Evolutionary conservation across 2,888 invertebrate genomes (phyloP), one percentile per base, ranked within the genome.

Genomic region (Cataglyphis livida): DNA sequence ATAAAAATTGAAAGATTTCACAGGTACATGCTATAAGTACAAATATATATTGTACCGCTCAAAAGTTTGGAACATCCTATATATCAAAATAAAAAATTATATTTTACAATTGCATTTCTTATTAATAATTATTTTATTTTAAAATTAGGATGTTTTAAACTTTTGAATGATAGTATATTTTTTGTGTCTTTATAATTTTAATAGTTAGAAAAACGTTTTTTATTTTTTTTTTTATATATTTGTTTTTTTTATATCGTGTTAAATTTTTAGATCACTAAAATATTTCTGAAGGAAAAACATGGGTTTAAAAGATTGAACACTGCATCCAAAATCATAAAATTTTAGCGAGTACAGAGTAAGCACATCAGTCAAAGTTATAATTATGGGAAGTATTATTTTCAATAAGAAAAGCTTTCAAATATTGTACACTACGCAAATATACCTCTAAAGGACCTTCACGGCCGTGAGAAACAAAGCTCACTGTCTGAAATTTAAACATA

Each of bases 361-460:
- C 5, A 4, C 28, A 70, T 15, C 73, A 79, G 10, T 3, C 18
- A 73, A 71, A 71, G 12, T 21, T 32, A 15, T 18, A 71, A 25
- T 79, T 73, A 73, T 15, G 73, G 44, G 59, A 59, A 71, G 41
- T 68, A 68, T 71, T 68, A 25, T 32, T 78, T 21, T 70, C 21
- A 51, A 64, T 38, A 70, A 41, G 7, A 57, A 32, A 76, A 83
- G 62, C 66, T 38, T 51, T 32, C 25, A 74, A 70, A 65, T 64
- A 83, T 71, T 84, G 12, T 57, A 32, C 21, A 70, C 6, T 59
- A 78, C 32, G 35, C 74, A 18, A 73, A 44, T 78, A 82, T 92
- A 93, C 91, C 91, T 93, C 90, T 76, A 88, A 81, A 57, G 91
- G 91, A 61, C 90, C 91, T 75, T 85, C 75, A 32, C 84, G 91